Conservation (phyloP, 1,140 invertebrate genomes). For the Acyrthosiphon pisum region DNA sequence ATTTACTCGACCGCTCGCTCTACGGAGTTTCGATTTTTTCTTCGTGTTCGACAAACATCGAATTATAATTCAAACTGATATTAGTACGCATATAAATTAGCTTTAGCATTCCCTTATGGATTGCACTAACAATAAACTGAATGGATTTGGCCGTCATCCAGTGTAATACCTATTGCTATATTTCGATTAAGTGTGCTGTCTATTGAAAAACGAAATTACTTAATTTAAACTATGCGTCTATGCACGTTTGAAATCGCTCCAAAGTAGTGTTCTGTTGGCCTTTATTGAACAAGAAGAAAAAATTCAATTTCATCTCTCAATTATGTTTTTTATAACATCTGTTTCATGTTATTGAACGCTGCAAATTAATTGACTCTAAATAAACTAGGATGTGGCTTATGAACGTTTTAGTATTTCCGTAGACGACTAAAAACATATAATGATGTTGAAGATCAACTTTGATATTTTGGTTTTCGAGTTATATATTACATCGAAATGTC, state of each 20-base stretch:
- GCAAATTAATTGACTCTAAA: neutral
- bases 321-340: neutral
- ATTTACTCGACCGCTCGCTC: neutral
- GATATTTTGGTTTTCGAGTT: neutral
- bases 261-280: neutral
- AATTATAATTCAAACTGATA: slow-evolving; percentile 13
- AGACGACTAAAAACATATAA: neutral
- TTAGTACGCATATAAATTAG: neutral
- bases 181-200: slow-evolving; percentile 20
- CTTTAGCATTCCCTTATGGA: slow-evolving; percentile 15
- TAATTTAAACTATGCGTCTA: neutral
- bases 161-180: neutral
- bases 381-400: neutral
- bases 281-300: neutral
- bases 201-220: slow-evolving; percentile 19
- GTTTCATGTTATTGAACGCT: neutral
- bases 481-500: neutral
- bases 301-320: neutral
- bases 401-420: neutral
- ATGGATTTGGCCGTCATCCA: neutral
- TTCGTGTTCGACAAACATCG: neutral
- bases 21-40: neutral
- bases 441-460: neutral
- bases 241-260: neutral
- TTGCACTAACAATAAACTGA: neutral